Percentiles rank a stretch among this genome's conserved stretches.
Conservation (phyloP, 1,140 invertebrate genomes). For the Penaeus japonicus region DNA sequence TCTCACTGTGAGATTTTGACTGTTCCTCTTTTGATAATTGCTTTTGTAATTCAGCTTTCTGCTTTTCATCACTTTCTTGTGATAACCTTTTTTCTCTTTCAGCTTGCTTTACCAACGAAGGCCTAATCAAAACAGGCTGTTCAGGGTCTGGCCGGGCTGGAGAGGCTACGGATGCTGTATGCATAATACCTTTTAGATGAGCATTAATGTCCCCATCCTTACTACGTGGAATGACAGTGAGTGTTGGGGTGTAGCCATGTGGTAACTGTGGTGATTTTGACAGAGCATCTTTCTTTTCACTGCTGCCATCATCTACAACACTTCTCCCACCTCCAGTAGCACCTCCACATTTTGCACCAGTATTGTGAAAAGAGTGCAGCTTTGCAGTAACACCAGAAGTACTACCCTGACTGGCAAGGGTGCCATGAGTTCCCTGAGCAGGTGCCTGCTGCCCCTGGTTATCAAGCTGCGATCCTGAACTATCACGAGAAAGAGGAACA, state of each 20-base stretch:
- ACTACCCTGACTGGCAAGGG: slow-evolving; percentile 43
- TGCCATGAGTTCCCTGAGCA: slow-evolving; percentile 37
- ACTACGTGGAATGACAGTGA: slow-evolving; percentile 47
- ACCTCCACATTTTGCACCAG: slow-evolving; percentile 53
- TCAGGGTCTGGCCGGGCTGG: slow-evolving; percentile 38
- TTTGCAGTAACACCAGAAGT: slow-evolving; percentile 47
- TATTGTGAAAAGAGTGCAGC: slow-evolving; percentile 44
- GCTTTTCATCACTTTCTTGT: slow-evolving; percentile 46
- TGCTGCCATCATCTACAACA: slow-evolving; percentile 28
- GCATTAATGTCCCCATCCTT: slow-evolving; percentile 54
- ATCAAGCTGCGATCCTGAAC: slow-evolving; percentile 46
- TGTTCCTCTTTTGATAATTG: slow-evolving; percentile 41
- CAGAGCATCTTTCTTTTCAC: slow-evolving; percentile 44
- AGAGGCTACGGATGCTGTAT: slow-evolving; percentile 41
- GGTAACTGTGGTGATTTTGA: slow-evolving; percentile 19
- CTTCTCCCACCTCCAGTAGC: slow-evolving; percentile 29
- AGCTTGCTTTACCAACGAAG: slow-evolving; percentile 45
- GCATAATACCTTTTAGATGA: slow-evolving; percentile 51
- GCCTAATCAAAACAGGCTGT: slow-evolving; percentile 36
- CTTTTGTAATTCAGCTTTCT: slow-evolving; percentile 36
- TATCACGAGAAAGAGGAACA: slow-evolving; percentile 46
- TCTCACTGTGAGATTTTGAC: slow-evolving; percentile 24
- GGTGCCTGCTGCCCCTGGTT: slow-evolving; percentile 50
- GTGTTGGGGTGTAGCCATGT: slow-evolving; percentile 44
- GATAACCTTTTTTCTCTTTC: slow-evolving; percentile 51